Conservation (phyloP, 2,797 vertebrate species). For the Sebastes kiyomatsui region DNA sequence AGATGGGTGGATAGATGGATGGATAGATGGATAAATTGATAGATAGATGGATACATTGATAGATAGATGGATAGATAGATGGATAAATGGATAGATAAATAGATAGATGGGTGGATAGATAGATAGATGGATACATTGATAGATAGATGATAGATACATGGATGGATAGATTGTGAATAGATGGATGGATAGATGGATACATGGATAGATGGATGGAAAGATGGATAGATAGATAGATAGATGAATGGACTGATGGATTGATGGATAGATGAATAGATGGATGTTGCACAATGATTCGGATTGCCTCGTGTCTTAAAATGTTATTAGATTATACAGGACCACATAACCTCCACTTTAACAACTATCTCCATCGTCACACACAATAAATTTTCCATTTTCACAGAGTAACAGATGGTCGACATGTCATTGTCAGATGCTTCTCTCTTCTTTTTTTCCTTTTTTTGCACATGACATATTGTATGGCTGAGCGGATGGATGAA, state of each 20-base stretch:
- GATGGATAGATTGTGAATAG: no score
- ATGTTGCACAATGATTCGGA: neutral
- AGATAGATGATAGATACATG: neutral
- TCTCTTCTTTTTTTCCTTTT: neutral
- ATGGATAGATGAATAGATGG: neutral
- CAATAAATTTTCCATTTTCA: slow-evolving; percentile 46
- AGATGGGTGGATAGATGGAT: no score
- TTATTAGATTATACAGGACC: slow-evolving; percentile 16
- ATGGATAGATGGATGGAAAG: no score
- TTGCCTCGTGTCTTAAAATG: slow-evolving; percentile 22
- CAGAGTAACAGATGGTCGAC: slow-evolving; percentile 45
- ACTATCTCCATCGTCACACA: slow-evolving; percentile 40
- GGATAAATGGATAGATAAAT: rapidly evolving
- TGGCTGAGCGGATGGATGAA: slow-evolving; percentile 48
- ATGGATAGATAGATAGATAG: neutral
- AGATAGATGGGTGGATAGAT: no score
- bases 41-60: no score
- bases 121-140: no score
- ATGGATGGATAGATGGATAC: neutral
- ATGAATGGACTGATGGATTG: neutral
- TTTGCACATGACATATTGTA: slow-evolving; percentile 32
- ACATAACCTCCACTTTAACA: slow-evolving; percentile 41
- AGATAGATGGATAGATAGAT: no score
- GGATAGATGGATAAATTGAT: neutral
- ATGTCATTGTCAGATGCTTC: slow-evolving; percentile 41